Conservation (phyloP, 2,797 vertebrate genomes). For the Vultur gryphus region DNA sequence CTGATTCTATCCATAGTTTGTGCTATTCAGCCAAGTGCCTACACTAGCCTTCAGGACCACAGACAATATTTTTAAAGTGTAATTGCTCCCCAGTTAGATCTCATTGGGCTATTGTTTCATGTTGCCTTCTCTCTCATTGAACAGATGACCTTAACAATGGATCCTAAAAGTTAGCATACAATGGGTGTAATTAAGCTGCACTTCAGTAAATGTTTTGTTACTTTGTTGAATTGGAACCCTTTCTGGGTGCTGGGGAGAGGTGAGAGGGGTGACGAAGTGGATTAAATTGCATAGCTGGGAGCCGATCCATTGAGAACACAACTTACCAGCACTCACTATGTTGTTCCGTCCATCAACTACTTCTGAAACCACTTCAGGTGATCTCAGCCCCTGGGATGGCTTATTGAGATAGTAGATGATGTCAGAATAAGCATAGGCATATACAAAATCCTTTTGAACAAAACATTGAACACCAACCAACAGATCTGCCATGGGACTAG, state of each 20-base stretch:
- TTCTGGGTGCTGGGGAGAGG: background rate
- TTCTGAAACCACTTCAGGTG: background rate
- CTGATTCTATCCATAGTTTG: background rate
- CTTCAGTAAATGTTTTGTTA: background rate
- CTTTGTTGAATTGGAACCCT: background rate
- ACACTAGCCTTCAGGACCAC: background rate
- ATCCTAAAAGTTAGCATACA: background rate
- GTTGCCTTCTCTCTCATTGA: background rate
- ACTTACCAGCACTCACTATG: background rate
- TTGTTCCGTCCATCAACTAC: background rate
- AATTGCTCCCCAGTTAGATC: background rate
- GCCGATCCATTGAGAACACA: background rate
- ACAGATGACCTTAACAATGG: background rate
- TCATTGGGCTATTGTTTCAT: background rate
- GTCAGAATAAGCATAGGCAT: background rate
- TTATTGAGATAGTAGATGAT: background rate
- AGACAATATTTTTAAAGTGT: background rate
- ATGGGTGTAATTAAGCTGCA: background rate
- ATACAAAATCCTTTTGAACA: background rate
- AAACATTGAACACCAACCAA: background rate
- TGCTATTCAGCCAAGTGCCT: background rate
- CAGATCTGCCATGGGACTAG: background rate
- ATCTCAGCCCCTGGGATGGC: background rate
- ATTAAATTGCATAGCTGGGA: background rate
- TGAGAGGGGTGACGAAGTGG: background rate